These are phyloP conservation scores for Apogon talboti DNA, from an alignment of 2,797 vertebrate species.

Conservation along the genomic window DNA sequence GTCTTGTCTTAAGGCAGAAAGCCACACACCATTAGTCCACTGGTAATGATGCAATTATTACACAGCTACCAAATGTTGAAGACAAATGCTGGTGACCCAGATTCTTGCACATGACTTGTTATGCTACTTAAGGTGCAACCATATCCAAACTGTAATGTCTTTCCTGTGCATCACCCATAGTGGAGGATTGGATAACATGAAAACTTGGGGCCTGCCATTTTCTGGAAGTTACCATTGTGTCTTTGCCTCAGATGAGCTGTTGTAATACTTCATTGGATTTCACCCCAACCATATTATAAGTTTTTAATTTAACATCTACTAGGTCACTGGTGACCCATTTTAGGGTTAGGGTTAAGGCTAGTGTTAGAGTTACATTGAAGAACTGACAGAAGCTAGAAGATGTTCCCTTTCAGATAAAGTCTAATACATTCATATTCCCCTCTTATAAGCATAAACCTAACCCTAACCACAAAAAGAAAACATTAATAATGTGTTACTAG, in stretches of 20 bases:
- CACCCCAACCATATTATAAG: not conserved
- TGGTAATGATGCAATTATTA: constrained; percentile 17
- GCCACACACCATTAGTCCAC: not conserved
- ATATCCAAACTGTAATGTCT: constrained; percentile 38
- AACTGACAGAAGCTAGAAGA: too few relatives aligned
- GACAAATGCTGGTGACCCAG: not conserved
- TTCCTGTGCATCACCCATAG: constrained; percentile 12
- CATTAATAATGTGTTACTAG: not conserved
- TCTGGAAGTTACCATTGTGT: constrained; percentile 24
- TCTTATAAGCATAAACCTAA: too few relatives aligned
- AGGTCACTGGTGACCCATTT: too few relatives aligned
- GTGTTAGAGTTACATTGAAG: too few relatives aligned
- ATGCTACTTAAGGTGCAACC: constrained; percentile 27
- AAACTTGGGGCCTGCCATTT: constrained; percentile 29
- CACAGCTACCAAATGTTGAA: constrained; percentile 4
- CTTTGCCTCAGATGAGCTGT: constrained; percentile 12
- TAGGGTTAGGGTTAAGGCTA: too few relatives aligned
- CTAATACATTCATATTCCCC: too few relatives aligned
- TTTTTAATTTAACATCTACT: too few relatives aligned
- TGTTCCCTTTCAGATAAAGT: too few relatives aligned
- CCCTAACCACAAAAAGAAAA: too few relatives aligned
- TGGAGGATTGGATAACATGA: constrained; percentile 14
- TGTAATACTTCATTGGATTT: constrained; percentile 6
- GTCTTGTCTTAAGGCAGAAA: constrained; percentile 1
- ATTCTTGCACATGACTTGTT: too few relatives aligned